Evolutionary conservation across 2,113 vertebrate species (phyloP).

Genomic region (cat (Felis catus)): DNA sequence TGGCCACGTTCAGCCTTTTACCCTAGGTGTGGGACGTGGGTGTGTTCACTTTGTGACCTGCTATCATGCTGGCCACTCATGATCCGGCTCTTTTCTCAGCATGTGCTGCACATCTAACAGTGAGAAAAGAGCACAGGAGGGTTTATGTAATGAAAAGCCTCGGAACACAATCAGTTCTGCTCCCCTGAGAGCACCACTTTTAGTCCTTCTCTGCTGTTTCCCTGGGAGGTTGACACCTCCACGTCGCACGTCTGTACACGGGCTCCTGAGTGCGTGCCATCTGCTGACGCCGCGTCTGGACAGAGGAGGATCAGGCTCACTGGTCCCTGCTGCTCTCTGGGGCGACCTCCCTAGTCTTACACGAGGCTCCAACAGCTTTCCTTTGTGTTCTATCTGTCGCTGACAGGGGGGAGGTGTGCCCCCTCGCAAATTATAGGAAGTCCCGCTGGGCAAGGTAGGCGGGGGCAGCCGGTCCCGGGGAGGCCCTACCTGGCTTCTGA

Average conservation of each 20-base stretch:
- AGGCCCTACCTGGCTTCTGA: conserved; percentile 88
- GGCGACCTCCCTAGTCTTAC: not conserved
- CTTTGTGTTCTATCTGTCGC: not conserved
- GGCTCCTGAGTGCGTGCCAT: accelerated
- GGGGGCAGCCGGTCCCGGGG: accelerated
- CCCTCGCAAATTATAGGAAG: not conserved
- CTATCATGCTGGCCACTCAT: not conserved
- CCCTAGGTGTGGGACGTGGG: not conserved
- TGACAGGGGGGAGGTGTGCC: not conserved
- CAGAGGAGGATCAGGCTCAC: not conserved
- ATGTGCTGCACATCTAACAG: not conserved
- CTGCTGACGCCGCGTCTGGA: not conserved
- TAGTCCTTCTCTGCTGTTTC: not conserved
- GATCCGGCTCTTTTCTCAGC: not conserved
- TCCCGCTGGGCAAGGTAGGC: accelerated
- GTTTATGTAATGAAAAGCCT: not conserved
- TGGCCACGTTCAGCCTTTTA: accelerated
- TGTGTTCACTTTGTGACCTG: not conserved
- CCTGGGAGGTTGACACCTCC: too few species aligned
- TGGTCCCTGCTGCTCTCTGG: not conserved
- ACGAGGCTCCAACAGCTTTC: not conserved
- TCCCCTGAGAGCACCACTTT: not conserved
- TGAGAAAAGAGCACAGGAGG: not conserved
- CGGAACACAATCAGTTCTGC: not conserved
- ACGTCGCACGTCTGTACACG: accelerated